phyloP scores from a whole-genome alignment of 2,888 invertebrate genomes.

The Noctua comes region DNA sequence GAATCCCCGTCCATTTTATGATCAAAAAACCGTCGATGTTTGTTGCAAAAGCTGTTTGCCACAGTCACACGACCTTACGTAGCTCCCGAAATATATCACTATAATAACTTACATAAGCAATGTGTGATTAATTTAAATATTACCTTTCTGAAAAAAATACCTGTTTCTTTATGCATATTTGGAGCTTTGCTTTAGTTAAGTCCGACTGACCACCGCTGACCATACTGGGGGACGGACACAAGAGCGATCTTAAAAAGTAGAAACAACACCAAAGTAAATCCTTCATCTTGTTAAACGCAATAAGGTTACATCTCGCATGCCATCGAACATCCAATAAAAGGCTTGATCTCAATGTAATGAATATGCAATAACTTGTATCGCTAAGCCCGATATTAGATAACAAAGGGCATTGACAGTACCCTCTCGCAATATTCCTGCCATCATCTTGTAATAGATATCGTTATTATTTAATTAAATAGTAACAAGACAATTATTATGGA shows the following conservation, averaged over 20 bases:
- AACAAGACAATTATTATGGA: slow-evolving; percentile 62
- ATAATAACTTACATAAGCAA: background rate
- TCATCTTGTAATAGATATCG: slow-evolving; percentile 57
- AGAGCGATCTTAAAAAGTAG: background rate
- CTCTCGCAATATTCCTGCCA: slow-evolving; percentile 49
- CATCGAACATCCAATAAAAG: slow-evolving; percentile 34
- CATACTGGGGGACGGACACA: too few species aligned
- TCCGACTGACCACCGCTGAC: background rate
- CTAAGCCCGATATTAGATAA: slow-evolving; percentile 65
- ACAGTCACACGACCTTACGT: background rate
- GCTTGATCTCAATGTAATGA: slow-evolving; percentile 62
- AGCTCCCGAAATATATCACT: background rate
- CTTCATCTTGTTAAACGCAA: slow-evolving; percentile 1
- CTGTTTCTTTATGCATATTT: background rate
- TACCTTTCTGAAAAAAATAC: background rate
- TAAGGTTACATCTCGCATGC: slow-evolving; percentile 8
- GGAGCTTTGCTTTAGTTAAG: background rate
- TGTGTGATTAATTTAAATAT: background rate
- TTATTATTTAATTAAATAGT: slow-evolving; percentile 63
- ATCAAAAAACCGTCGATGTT: background rate
- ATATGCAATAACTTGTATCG: slow-evolving; percentile 68
- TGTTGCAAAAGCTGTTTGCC: background rate
- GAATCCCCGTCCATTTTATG: slow-evolving; percentile 8
- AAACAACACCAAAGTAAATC: background rate
- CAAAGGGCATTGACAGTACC: slow-evolving; percentile 43